phyloP scores from a whole-genome alignment of 2,888 invertebrate genomes.

The Caenorhabditis sp. region DNA sequence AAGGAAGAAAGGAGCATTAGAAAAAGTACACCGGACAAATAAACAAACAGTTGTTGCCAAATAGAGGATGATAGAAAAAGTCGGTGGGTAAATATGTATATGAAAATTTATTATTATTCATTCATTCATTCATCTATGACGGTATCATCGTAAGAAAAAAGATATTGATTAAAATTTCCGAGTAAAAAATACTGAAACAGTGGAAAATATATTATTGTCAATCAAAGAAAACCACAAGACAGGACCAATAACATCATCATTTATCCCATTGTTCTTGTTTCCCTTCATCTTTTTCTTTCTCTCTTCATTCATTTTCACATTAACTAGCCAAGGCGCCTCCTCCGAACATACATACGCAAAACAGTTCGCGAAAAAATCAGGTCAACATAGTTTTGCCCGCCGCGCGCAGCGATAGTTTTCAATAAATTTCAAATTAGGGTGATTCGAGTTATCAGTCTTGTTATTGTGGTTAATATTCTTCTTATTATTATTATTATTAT shows the following conservation, averaged over 20 bases:
- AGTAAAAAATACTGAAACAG: background rate
- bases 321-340: background rate
- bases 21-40: background rate
- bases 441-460: conserved; percentile 15
- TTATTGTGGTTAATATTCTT: background rate
- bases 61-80: conserved; percentile 7
- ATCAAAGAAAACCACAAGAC: background rate
- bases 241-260: background rate
- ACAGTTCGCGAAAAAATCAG: conserved; percentile 13
- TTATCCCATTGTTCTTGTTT: conserved; percentile 1
- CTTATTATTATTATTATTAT: background rate
- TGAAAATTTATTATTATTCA: background rate
- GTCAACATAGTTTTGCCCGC: conserved; percentile 22
- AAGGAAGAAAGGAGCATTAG: conserved; percentile 23
- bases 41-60: background rate
- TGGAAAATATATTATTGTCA: background rate
- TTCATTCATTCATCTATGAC: background rate
- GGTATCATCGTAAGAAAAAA: background rate
- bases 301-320: conserved; percentile 11
- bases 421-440: conserved; percentile 36
- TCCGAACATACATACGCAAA: conserved; percentile 7
- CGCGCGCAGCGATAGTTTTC: conserved; percentile 3
- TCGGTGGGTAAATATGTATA: background rate
- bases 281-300: background rate
- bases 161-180: background rate